A percentile compares a stretch with the other conserved stretches of the same genome.
These are phyloP conservation scores for Merodon equestris DNA, from an alignment of 2,888 invertebrate genomes.

Conservation along the genomic window DNA sequence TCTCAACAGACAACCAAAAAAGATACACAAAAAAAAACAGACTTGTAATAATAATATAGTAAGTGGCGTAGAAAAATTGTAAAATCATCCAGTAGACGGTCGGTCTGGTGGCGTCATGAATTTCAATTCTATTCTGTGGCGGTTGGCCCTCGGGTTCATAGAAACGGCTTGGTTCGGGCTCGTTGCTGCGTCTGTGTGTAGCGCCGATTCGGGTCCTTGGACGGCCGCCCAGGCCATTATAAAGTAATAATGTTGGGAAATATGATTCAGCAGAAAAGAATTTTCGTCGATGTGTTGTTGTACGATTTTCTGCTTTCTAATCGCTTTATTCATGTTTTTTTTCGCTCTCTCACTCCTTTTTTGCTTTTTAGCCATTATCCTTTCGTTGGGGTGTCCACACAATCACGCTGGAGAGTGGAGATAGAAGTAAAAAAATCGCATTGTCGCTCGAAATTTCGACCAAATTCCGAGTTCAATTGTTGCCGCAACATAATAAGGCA, in stretches of 20 bases:
- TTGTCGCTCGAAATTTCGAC: conserved; percentile 57
- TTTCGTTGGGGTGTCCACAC: conserved; percentile 3
- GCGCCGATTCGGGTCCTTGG: conserved; percentile 58
- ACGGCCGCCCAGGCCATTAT: conserved; percentile 64
- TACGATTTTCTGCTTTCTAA: conserved; percentile 56
- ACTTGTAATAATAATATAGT: conserved; percentile 61
- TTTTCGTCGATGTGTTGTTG: conserved; percentile 23
- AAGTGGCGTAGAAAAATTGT: conserved; percentile 67
- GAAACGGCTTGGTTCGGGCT: conserved; percentile 14
- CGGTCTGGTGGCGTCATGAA: conserved; percentile 69
- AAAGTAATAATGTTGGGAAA: conserved; percentile 64
- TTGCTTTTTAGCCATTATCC: conserved; percentile 21
- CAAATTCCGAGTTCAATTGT: conserved; percentile 52
- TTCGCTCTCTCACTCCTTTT: not conserved
- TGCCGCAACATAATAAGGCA: conserved; percentile 57
- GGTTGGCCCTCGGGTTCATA: conserved; percentile 41
- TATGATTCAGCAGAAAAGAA: conserved; percentile 62
- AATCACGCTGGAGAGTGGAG: not conserved
- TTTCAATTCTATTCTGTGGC: conserved; percentile 62
- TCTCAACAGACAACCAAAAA: conserved; percentile 41
- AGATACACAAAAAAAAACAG: conserved; percentile 20
- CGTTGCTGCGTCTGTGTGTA: conserved; percentile 24
- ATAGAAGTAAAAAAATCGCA: conserved; percentile 44
- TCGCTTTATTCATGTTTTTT: conserved; percentile 13
- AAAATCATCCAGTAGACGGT: conserved; percentile 67